phyloP scores from a whole-genome alignment of 1,140 invertebrate species.

The Aphis gossypii region DNA sequence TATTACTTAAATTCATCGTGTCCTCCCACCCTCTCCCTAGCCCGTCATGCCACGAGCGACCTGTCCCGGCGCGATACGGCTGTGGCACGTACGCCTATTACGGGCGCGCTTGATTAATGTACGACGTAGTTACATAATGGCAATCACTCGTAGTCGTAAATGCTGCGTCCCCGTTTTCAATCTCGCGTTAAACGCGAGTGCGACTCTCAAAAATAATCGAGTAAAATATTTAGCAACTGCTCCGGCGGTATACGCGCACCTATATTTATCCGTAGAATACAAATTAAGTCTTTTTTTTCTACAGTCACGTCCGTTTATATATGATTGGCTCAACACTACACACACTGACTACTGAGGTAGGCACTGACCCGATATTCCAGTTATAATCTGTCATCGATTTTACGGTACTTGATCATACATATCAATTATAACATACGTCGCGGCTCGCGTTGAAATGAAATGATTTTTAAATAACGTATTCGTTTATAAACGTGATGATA shows the following conservation, averaged over 20 bases:
- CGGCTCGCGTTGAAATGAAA: background rate
- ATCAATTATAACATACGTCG: background rate
- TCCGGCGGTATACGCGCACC: background rate
- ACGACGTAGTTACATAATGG: background rate
- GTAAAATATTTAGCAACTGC: background rate
- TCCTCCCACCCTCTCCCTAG: background rate
- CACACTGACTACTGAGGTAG: too few species aligned
- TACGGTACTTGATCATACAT: background rate
- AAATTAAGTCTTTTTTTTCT: background rate
- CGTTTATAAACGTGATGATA: background rate
- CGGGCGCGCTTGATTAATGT: background rate
- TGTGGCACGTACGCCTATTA: background rate
- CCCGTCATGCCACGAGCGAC: background rate
- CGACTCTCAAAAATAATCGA: background rate
- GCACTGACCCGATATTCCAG: background rate
- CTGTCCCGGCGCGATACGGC: background rate
- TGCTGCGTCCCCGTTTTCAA: background rate
- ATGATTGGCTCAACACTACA: too few species aligned
- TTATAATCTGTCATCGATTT: background rate
- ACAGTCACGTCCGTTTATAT: too few species aligned
- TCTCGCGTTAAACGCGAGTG: background rate
- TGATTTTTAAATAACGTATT: background rate
- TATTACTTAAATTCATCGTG: background rate
- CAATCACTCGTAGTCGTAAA: background rate
- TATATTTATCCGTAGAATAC: background rate